A percentile compares a stretch with the other conserved stretches of the same genome.
phyloP scores from a whole-genome alignment of 1,140 invertebrate genomes.

The Bathynomus jamesi region DNA sequence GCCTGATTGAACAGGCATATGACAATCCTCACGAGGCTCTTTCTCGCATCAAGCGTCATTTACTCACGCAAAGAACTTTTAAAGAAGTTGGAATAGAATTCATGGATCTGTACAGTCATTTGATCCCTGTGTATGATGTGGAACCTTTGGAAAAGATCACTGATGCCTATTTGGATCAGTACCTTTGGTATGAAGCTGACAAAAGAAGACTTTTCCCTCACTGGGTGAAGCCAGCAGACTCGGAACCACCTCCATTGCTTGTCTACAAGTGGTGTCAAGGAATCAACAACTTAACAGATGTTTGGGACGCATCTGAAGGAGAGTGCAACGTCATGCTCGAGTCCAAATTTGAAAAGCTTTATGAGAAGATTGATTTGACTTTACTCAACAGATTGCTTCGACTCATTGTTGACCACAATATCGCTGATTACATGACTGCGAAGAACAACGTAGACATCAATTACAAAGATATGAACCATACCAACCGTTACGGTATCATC shows the following conservation, averaged over 20 bases:
- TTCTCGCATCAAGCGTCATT: conserved; percentile 97
- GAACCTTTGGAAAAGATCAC: conserved; percentile 99
- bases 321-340: conserved; percentile 98
- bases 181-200: conserved; percentile 99
- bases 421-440: conserved; percentile 99
- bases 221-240: conserved; percentile 98
- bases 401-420: conserved; percentile 98
- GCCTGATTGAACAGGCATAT: conserved; percentile 98
- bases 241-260: conserved; percentile 93
- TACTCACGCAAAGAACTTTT: conserved; percentile 94
- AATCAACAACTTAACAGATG: conserved; percentile 53
- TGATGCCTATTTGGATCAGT: conserved; percentile 99
- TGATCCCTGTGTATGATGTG: conserved; percentile 98
- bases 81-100: conserved; percentile 99
- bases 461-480: conserved; percentile 99
- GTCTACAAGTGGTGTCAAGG: conserved; percentile 99
- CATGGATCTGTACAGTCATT: conserved; percentile 98
- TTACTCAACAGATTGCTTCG: conserved; percentile 89
- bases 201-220: conserved; percentile 93
- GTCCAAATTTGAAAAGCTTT: conserved; percentile 94
- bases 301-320: conserved; percentile 96
- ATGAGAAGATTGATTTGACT: conserved; percentile 99
- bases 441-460: conserved; percentile 99
- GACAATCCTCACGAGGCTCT: conserved; percentile 99
- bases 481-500: conserved; percentile 97